Evolutionary conservation across 37 sponge, comb jelly and placozoan genomes (phyloP).

Genomic region (Chondrilla cf. caribensis): DNA sequence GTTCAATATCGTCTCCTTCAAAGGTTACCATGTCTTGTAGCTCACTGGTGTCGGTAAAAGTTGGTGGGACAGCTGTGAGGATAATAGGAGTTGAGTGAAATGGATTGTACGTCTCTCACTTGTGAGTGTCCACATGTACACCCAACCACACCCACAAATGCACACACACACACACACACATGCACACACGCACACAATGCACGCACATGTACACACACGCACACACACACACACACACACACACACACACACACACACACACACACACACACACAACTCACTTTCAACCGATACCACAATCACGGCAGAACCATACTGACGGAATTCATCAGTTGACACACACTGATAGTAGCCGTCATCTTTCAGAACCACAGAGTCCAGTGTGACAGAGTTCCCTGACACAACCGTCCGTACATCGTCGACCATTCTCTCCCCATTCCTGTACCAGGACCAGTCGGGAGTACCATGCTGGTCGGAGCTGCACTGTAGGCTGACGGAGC

Average conservation of each 20-base stretch:
- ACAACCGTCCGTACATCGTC: not conserved
- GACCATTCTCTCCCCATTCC: not conserved
- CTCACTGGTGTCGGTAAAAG: not conserved
- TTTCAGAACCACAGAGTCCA: not conserved
- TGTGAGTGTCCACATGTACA: not conserved
- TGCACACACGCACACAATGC: not conserved
- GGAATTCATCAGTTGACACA: not conserved
- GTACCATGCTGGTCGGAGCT: not conserved
- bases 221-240: not conserved
- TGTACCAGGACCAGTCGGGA: not conserved
- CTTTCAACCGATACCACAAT: not conserved
- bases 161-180: not conserved
- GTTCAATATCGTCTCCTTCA: not conserved
- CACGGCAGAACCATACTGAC: not conserved
- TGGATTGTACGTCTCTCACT: not conserved
- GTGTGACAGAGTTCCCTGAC: not conserved
- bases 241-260: not conserved
- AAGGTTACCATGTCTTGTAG: not conserved
- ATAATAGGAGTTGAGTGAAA: not conserved
- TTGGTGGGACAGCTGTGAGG: not conserved
- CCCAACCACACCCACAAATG: not conserved
- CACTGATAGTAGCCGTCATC: constrained; percentile 18
- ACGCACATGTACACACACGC: not conserved
- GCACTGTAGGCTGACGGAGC: not conserved
- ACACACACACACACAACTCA: constrained; percentile 2